A percentile compares a stretch with the other conserved stretches of the same genome.
phyloP scores from a whole-genome alignment of 1,140 invertebrate genomes.

The Elysia chlorotica region DNA sequence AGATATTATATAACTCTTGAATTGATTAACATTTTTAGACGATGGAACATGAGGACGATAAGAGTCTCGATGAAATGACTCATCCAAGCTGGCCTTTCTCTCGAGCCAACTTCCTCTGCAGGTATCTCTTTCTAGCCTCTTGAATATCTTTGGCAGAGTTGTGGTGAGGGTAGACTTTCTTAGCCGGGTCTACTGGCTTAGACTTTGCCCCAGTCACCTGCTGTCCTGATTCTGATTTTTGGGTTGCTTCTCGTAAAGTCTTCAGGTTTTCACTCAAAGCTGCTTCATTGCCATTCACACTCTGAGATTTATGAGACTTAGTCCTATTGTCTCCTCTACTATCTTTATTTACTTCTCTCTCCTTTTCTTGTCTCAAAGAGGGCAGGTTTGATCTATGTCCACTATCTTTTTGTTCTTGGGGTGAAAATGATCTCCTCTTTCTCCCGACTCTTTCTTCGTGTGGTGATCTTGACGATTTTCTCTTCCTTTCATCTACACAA shows the following conservation, averaged over 20 bases:
- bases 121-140: constrained; percentile 35
- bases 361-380: background rate
- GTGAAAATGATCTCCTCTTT: background rate
- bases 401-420: background rate
- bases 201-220: too few relatives aligned
- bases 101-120: constrained; percentile 35
- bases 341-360: background rate
- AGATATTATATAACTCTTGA: too few relatives aligned
- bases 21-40: too few relatives aligned
- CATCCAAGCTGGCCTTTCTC: too few relatives aligned
- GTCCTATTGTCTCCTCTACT: background rate
- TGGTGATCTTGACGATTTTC: background rate
- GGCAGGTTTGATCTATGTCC: background rate
- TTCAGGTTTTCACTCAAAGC: too few relatives aligned
- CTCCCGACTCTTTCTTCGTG: background rate
- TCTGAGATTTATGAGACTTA: too few relatives aligned
- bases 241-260: too few relatives aligned
- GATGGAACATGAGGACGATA: too few relatives aligned
- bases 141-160: constrained; percentile 29
- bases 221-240: too few relatives aligned
- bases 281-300: background rate
- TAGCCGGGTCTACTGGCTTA: background rate
- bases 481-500: background rate
- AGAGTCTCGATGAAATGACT: too few relatives aligned
- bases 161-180: constrained; percentile 28